Evolutionary conservation across 2,113 vertebrate species (phyloP), one percentile per base, ranked within the genome.

Genomic region (Atrichornis clamosus): DNA sequence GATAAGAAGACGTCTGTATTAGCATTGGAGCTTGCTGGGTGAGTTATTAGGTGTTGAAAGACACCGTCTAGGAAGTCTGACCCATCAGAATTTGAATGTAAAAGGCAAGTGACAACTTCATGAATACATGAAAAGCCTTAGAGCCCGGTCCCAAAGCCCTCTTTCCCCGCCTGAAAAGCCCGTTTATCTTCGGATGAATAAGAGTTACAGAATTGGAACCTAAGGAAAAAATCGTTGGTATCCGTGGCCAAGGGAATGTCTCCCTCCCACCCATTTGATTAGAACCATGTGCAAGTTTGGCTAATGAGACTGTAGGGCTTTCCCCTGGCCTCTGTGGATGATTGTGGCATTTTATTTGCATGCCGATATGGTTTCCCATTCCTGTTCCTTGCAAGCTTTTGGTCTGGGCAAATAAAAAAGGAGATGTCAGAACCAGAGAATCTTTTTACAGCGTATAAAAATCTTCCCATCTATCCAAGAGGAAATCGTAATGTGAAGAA

Each of bases 41-140:
- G 96, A 98, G 92, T 98, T 98, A 98, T 97, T 98, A 98, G 98
- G 96, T 98, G 97, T 95, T 96, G 98, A 98, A 98, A 98, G 95
- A 95, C 79, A 95, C 91, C n/a, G 73, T 92, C 95, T 97, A 96
- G 94, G 95, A 96, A 98, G 85, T 37, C 89, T 94, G 92, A 96
- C 95, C 91, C 74, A 94, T 62, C 44, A 89, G 87, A 96, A 64
- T 94, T 95, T 87, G 89, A 97, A 97, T 96, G 92, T 91, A 91
- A 96, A 96, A 97, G 70, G 92, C 85, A 60, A 80, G 81, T 90
- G 93, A 97, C 96, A 96, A 95, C 72, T 90, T 90, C 88, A 90
- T 96, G 96, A 96, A 96, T 96, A 90, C 94, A 94, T 91, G 90
- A 95, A 93, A 96, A 94, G 84, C 85, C 69, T 89, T 69, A 78